Base-by-base conservation (phyloP, 2,113 vertebrate genomes). In the Thalassoma bifasciatum region DNA sequence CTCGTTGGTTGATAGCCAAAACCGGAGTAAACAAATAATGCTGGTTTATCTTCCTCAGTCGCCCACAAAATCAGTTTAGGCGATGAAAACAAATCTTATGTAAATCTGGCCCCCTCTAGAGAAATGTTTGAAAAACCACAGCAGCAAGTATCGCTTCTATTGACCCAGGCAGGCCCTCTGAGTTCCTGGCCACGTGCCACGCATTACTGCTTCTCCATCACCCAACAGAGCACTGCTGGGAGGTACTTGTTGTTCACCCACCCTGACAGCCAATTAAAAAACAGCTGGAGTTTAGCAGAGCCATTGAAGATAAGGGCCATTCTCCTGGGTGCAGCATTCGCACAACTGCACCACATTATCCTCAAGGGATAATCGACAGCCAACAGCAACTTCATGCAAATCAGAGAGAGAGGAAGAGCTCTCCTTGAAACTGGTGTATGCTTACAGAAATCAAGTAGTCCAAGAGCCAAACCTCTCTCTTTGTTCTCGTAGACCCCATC, bases 231-330 rank as follows among this genome's bases (percentile, higher is more conserved):
- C 74, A 53, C 88, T 82, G 81, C 79, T 74, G 86, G 87, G 86
- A 89, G 75, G 76, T 87, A 66, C 85, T 88, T 80, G 89, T 85
- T 91, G 91, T 90, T 89, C 85, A 85, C 68, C 80, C 83, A 82
- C 66, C 86, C 87, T 68, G 72, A 84, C 76, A 87, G 66, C 80
- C 91, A 90, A 90, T 90, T 88, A 90, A 88, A 87, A 86, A 89
- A 85, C 90, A 90, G 91, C 86, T 92, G 90, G 90, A 89, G 79
- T 92, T 88, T 84, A 80, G 79, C 84, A 83, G 75, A 86, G 83
- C 86, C 85, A 90, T 84, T 86, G 88, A 91, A 87, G 88, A 91
- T 92, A 88, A 90, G 87, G 77, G 83, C 86, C 53, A 63, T 88
- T 85, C 87, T 90, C 85, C 63, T 14, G 89, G 81, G 85, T 84